Evolutionary conservation across 2,113 vertebrate genomes (phyloP), one percentile per base, ranked within the genome.

Genomic region (Toxotes jaculatrix): DNA sequence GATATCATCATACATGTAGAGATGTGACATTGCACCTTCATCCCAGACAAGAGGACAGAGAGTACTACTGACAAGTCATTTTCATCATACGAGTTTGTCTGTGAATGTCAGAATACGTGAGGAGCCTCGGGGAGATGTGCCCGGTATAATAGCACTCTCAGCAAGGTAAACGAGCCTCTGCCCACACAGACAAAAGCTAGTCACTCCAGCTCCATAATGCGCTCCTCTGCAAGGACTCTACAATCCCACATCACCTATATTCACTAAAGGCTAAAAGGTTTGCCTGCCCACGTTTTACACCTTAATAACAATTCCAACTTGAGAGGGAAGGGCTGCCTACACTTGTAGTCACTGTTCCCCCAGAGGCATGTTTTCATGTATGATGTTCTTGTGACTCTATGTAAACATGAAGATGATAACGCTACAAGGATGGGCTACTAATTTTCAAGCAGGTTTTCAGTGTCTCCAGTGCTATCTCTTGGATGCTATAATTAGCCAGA

Each of bases 191-290:
- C 86, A 80, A 90, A 91, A 87, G 83, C 87, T 82, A 51, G 74
- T 92, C 87, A 89, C 80, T 82, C 80, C 65, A 85, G 70, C 90
- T 90, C 85, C 79, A 72, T 90, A 91, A 90, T 85, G 88, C 84
- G 92, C 89, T 93, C 91, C 88, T 88, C 89, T 91, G 90, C 86
- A 85, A 62, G 71, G 86, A 88, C 89, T 91, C 82, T 38, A 89
- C 84, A 90, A 91, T 84, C 89, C 91, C 91, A 94, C 93, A 85
- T 90, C 90, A 93, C 92, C 92, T 88, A 74, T 82, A 61, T 90
- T 80, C 88, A 90, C 86, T 89, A 89, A 86, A 88, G 90, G 91
- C 86, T 91, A 93, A 91, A 93, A 92, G 91, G 90, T 91, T 88
- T 87, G 69, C 74, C 80, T 86, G 86, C 90, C 90, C 88, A 92